A percentile compares a stretch with the other conserved stretches of the same genome.
phyloP scores from a whole-genome alignment of 2,113 vertebrate genomes.

The Falco punctatus region DNA sequence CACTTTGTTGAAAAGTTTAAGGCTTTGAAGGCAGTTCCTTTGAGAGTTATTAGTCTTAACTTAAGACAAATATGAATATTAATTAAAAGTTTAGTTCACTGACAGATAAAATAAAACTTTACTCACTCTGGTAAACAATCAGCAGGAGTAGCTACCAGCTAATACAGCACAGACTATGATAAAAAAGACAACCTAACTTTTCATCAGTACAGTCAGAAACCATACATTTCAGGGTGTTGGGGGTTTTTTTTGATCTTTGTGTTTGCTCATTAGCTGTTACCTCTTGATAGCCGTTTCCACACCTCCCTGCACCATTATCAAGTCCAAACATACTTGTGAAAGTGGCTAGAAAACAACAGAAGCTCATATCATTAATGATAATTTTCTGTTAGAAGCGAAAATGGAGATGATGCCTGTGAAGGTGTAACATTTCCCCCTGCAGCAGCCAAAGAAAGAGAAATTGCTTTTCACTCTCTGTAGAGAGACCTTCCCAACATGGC shows the following conservation, averaged over 20 bases:
- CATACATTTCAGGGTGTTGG: background rate
- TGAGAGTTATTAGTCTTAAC: constrained; percentile 47
- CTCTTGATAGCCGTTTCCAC: background rate
- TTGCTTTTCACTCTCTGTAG: background rate
- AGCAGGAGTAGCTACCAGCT: constrained; percentile 17
- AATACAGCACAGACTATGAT: constrained; percentile 9
- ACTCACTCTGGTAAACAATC: constrained; percentile 37
- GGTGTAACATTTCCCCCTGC: background rate
- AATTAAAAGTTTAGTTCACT: constrained; percentile 62
- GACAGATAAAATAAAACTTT: constrained; percentile 53
- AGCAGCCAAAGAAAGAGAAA: background rate
- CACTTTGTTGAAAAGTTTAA: constrained; percentile 44
- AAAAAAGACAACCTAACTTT: background rate
- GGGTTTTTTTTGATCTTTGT: constrained; percentile 8
- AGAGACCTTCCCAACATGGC: background rate
- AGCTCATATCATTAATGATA: background rate
- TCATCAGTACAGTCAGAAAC: background rate
- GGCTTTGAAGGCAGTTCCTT: constrained; percentile 31
- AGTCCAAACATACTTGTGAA: constrained; percentile 1
- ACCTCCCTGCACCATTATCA: constrained; percentile 16
- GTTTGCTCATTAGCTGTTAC: constrained; percentile 13
- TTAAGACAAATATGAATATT: constrained; percentile 49
- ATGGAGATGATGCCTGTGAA: background rate
- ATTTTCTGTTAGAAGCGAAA: background rate
- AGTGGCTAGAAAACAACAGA: background rate